Evolutionary conservation across 92 coral and sea anemone genomes (phyloP), one percentile per base, ranked within the genome.

Genomic region (Phenganax stokvisi): DNA sequence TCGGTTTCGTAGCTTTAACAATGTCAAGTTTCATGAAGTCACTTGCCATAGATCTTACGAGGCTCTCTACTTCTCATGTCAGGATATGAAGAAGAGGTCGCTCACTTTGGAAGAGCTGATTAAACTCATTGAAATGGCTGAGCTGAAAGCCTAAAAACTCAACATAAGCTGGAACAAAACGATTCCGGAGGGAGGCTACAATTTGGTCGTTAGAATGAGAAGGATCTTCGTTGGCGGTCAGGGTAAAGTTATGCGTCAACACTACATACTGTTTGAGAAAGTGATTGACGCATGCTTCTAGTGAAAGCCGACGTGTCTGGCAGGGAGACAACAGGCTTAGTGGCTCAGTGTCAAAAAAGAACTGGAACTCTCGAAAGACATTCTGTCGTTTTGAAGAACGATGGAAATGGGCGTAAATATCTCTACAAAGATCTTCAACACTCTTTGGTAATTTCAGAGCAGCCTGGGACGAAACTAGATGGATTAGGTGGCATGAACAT

Each of bases 371-470:
- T 57, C 6, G 63, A 57, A 11, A 57, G 12, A 57, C 63, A 57
- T 57, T 6, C 2, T 37, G 47, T 37, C 47, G 47, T 37, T 37
- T 37, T 37, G 1, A 37, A 37, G 47, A 37, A 37, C 47, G 47
- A 37, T 37, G 47, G 47, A 37, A 37, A 37, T 37, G 47, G 47
- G 47, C 47, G 47, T 4, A 37, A 37, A 37, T 37, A 37, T 37
- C 47, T 1, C 47, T 37, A 37, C 47, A 37, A 37, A 37, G 47
- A 37, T 57, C 63, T 57, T 57, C 63, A 57, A 57, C 63, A 57
- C 63, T 57, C 63, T 57, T 57, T 57, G 63, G 63, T 57, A 57
- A 57, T 57, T 57, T 57, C 17, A 11, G 63, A 57, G 63, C 63
- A 37, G 63, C 63, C 63, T 57, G 63, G 6, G 63, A 57, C 12